Conservation (phyloP, 1,140 invertebrate genomes). For the Drosophila ercepeae region DNA sequence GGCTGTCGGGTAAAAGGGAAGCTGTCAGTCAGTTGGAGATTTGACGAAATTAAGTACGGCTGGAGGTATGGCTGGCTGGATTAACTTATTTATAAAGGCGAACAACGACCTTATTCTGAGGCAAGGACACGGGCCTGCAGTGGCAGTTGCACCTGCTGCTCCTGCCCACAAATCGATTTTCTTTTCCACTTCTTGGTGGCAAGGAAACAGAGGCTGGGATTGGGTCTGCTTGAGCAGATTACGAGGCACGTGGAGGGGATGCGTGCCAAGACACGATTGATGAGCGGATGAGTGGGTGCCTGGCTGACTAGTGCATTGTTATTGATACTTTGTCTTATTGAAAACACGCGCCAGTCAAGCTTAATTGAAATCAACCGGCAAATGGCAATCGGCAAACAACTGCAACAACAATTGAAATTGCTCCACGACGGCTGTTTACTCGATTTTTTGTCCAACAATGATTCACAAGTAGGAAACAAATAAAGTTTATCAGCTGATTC, state of each 20-base stretch:
- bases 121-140: slow-evolving; percentile 25
- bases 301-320: slow-evolving; percentile 17
- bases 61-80: slow-evolving; percentile 12
- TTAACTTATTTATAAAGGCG: slow-evolving; percentile 5
- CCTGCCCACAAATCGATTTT: slow-evolving; percentile 24
- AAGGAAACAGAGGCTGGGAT: slow-evolving; percentile 19
- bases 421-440: slow-evolving; percentile 40
- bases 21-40: slow-evolving; percentile 45
- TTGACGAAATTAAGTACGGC: background rate
- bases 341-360: slow-evolving; percentile 61
- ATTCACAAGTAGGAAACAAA: slow-evolving; percentile 49
- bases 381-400: slow-evolving; percentile 11
- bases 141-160: slow-evolving; percentile 8
- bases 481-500: slow-evolving; percentile 58
- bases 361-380: slow-evolving; percentile 54
- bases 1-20: slow-evolving; percentile 41
- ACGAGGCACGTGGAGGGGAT: too few species aligned
- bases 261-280: slow-evolving; percentile 24
- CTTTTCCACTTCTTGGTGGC: background rate
- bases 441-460: slow-evolving; percentile 61
- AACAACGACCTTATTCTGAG: slow-evolving; percentile 14
- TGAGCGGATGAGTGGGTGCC: slow-evolving; percentile 33
- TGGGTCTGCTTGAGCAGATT: slow-evolving; percentile 32
- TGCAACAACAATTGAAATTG: slow-evolving; percentile 55
- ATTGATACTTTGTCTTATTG: slow-evolving; percentile 49